Evolutionary conservation across 2,113 vertebrate species (phyloP).

Genomic region (Cryptomyrus ogoouensis): DNA sequence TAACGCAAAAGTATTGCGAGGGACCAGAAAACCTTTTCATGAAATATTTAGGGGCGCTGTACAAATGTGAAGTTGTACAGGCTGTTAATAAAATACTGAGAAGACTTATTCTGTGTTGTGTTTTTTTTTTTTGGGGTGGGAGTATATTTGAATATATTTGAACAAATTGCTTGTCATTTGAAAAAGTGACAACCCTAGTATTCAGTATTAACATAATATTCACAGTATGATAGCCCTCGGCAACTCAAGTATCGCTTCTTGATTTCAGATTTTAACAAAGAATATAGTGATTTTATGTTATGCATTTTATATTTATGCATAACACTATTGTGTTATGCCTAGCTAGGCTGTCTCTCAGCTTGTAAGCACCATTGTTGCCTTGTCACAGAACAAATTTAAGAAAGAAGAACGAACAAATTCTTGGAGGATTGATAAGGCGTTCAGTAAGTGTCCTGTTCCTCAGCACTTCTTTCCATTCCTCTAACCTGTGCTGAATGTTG

Average conservation of each 20-base stretch:
- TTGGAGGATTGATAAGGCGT: slow-evolving; percentile 83
- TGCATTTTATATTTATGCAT: not conserved
- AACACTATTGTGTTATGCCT: not conserved
- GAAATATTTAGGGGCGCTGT: too few species aligned
- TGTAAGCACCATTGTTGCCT: not conserved
- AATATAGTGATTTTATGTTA: not conserved
- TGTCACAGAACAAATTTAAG: slow-evolving; percentile 76
- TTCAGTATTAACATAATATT: not conserved
- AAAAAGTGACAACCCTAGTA: not conserved
- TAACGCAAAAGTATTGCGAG: too few species aligned
- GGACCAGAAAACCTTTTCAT: too few species aligned
- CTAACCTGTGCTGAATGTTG: not conserved
- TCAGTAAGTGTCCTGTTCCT: slow-evolving; percentile 63
- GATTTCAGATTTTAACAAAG: not conserved
- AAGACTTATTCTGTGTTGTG: too few species aligned
- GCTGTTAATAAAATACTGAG: too few species aligned
- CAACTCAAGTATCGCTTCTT: not conserved
- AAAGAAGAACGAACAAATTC: slow-evolving; percentile 74
- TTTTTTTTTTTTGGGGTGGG: too few species aligned
- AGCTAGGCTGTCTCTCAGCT: not conserved
- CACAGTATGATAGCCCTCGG: not conserved
- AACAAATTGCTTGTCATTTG: too few species aligned
- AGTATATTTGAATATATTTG: too few species aligned
- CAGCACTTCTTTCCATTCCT: not conserved
- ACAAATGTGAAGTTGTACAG: too few species aligned